A percentile compares a stretch with the other conserved stretches of the same genome.
Conservation (phyloP, 2,113 vertebrate genomes). For the Coryphaenoides rupestris region DNA sequence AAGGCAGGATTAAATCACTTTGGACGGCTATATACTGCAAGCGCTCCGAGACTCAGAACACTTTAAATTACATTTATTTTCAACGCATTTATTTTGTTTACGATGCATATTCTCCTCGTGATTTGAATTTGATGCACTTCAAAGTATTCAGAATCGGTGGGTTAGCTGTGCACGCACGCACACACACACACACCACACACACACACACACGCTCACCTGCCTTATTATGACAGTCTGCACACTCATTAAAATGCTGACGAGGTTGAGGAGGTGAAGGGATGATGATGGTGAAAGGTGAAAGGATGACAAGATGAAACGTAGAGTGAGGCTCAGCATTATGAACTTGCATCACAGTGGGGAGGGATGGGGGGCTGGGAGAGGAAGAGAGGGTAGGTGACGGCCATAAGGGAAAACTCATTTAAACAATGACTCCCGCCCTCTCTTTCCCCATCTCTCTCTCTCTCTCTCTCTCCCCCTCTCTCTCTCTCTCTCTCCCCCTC, state of each 20-base stretch:
- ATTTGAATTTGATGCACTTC: too few relatives aligned
- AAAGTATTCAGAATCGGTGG: too few relatives aligned
- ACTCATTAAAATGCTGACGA: not conserved
- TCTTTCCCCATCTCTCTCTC: conserved; percentile 13
- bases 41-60: too few relatives aligned
- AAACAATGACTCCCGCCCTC: too few relatives aligned
- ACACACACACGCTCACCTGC: not conserved
- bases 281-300: not conserved
- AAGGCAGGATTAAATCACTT: too few relatives aligned
- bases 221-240: not conserved
- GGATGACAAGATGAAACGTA: conserved; percentile 5
- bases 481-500: conserved; percentile 12
- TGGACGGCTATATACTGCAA: too few relatives aligned
- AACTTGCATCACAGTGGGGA: not conserved
- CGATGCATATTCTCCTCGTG: too few relatives aligned
- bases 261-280: not conserved
- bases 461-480: too few relatives aligned
- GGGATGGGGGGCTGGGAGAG: not conserved
- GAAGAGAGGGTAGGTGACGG: not conserved
- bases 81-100: too few relatives aligned
- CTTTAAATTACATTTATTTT: too few relatives aligned
- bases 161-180: not conserved
- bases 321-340: not conserved
- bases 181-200: not conserved
- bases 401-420: too few relatives aligned